Base-by-base conservation (phyloP, 2,888 invertebrate genomes). In the Meteorus cinctellus region DNA sequence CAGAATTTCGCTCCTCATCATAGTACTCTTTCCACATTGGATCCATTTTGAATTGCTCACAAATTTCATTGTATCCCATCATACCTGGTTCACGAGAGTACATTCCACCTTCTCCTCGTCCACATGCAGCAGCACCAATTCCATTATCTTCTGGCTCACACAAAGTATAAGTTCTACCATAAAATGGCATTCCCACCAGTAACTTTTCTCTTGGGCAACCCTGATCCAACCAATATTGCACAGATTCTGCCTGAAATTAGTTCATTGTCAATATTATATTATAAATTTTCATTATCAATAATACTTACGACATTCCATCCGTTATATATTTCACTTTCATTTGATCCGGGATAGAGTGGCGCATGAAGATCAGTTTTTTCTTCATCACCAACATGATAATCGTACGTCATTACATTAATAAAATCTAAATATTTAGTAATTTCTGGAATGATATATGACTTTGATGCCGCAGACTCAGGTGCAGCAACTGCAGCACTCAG, bases 391-490 rank as follows among this genome's bases (percentile, higher is more conserved):
- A 95, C 95, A 81, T 95, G 93, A 81, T 95, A 90, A 84, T 95
- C 95, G 81, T 96, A 96, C 0, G 94, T 87, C 95, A 96, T 95
- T 0, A 96, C 83, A 82, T 93, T 93, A 62, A 95, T 92, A 34
- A 93, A 90, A 82, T 96, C 93, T 34, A 95, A 85, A 79, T 93
- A 92, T 92, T 91, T 88, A 0, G 91, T 90, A 12, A 95, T 87
- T 75, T 89, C 89, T 0, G 92, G 88, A 34, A 94, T 91, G 83
- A 93, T 90, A 82, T 94, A 95, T 0, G 93, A 94, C 24, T 87
- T 80, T 0, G 90, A 89, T 0, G 93, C 91, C 0, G 90, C 86
- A 0, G 83, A 80, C 73, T 90, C 85, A 0, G 92, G 90, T 0
- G 94, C 91, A 1, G 92, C 91, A 0, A 94, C 94, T 91, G 91